Evolutionary conservation across 2,888 invertebrate genomes (phyloP), one percentile per base, ranked within the genome.

Genomic region (Serripes groenlandicus): DNA sequence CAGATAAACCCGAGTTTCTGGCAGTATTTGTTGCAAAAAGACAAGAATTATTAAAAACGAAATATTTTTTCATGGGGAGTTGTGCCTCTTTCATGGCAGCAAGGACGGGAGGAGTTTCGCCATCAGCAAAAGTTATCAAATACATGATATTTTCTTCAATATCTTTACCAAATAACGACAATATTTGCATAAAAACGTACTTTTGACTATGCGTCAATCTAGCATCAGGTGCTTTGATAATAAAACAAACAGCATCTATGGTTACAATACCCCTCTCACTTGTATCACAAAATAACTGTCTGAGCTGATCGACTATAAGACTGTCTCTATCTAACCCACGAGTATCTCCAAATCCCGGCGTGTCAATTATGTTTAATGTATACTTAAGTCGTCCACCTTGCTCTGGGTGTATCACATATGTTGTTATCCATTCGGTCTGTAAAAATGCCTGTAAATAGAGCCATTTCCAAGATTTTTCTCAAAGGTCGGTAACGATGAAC

Each of bases 41-140:
- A 5, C 85, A 85, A n/a, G 87, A 88, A 58, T 88, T 88, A 37
- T 88, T 88, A 58, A 88, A 87, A 26, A 70, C 69, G 58, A 83
- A 88, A 30, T 56, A 73, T 15, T 37, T 58, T 11, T 78, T 75
- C 35, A 68, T 71, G 15, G 85, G 88, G n/a, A 88, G 54, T n/a
- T 80, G 58, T n/a, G 87, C 81, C 49, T 78, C 79, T 32, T 77
- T 72, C 28, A 88, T 54, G 0, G 88, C 87, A 18, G 78, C 77
- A 23, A 82, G 42, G 0, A 86, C 88, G 26, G 88, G 88, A 3
- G 88, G 88, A 23, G 60, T 71, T 62, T 85, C 78, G 28, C 85
- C 86, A 73, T 88, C 88, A 1, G 88, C 88, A 72, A 88, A 88
- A n/a, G 88, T 88, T 49, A 87, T 75, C 42, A 87, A 62, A 15